Conservation (phyloP, 92 coral and sea anemone genomes). For the Anthopleura xanthogrammica region DNA sequence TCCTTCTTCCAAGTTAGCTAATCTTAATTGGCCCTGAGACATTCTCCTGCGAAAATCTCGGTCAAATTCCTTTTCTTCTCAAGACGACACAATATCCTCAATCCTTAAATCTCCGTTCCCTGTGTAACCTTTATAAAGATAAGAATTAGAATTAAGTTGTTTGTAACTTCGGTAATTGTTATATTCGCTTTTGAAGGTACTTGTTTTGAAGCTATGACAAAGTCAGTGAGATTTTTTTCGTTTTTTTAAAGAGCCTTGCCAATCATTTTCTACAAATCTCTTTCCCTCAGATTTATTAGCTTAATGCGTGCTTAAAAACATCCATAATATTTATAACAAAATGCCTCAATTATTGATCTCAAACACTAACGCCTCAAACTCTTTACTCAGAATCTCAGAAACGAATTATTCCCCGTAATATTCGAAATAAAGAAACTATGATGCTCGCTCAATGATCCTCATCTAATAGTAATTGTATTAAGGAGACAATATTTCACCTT, state of each 20-base stretch:
- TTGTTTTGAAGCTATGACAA: not conserved
- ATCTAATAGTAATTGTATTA: not conserved
- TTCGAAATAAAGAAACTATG: not conserved
- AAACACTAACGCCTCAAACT: not conserved
- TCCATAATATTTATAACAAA: not conserved
- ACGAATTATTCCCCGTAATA: not conserved
- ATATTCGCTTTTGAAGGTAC: not conserved
- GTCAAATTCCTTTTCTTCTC: conserved; percentile 6
- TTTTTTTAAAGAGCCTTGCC: not conserved
- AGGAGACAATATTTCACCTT: not conserved
- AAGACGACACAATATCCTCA: conserved; percentile 11
- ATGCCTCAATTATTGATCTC: not conserved
- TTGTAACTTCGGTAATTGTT: not conserved
- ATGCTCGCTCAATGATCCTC: not conserved
- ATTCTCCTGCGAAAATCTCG: not conserved
- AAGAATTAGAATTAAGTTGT: conserved; percentile 4
- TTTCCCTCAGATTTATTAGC: not conserved
- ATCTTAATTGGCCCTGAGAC: conserved; percentile 2
- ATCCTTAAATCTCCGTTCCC: not conserved
- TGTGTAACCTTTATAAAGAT: conserved; percentile 1
- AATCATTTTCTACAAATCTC: not conserved
- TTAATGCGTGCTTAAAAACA: conserved; percentile 5
- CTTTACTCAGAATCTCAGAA: not conserved
- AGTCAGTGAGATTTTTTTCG: not conserved
- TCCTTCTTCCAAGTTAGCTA: not conserved